Percentiles rank a stretch among this genome's conserved stretches.
These are phyloP conservation scores for Arremon aurantiirostris DNA, from an alignment of 2,797 vertebrate genomes.

Conservation along the genomic window DNA sequence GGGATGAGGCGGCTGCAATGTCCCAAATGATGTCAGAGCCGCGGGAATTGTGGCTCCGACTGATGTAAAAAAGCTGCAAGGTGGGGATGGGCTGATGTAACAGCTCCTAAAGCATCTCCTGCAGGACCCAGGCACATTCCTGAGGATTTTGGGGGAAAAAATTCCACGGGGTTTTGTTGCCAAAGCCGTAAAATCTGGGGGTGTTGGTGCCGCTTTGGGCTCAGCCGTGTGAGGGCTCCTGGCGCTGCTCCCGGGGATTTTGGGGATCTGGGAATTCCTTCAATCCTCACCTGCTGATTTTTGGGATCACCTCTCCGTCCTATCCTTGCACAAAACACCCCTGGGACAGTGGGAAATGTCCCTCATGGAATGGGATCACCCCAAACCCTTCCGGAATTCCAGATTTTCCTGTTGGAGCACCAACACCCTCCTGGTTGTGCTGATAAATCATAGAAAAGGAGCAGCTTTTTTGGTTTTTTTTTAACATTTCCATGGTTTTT, in stretches of 20 bases:
- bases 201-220: no score
- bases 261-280: no score
- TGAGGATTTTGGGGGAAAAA: neutral
- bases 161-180: no score
- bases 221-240: no score
- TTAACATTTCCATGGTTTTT: no score
- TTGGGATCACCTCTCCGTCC: no score
- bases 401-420: rapidly evolving
- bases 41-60: conserved; percentile 53
- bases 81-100: conserved; percentile 76
- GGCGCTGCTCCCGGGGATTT: no score
- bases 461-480: no score
- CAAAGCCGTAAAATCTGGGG: no score
- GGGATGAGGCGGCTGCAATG: conserved; percentile 5
- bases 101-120: neutral
- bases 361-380: neutral
- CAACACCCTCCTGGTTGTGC: rapidly evolving
- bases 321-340: no score
- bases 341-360: no score
- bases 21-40: conserved; percentile 24
- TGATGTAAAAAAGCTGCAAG: conserved; percentile 78
- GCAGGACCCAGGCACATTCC: neutral
- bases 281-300: no score
- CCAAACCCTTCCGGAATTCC: neutral
- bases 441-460: neutral